phyloP scores from a whole-genome alignment of 1,140 invertebrate species.

The Pseudomyrmex gracilis region DNA sequence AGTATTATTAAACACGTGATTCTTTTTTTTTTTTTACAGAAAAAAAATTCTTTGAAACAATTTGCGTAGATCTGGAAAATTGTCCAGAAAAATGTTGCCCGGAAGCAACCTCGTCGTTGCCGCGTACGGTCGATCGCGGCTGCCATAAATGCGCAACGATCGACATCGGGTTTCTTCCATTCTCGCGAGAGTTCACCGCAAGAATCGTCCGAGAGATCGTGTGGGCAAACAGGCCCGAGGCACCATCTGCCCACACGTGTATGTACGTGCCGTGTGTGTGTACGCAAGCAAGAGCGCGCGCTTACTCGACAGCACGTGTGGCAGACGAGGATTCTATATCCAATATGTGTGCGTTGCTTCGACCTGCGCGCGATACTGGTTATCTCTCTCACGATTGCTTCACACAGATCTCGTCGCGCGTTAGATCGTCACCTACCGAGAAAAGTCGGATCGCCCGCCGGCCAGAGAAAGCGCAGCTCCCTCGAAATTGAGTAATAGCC shows the following conservation, averaged over 20 bases:
- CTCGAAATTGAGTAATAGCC: constrained; percentile 44
- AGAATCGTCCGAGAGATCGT: constrained; percentile 60
- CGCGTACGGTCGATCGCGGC: background rate
- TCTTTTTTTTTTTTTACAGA: no score
- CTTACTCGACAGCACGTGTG: constrained; percentile 18
- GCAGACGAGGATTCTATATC: background rate
- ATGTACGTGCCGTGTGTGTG: constrained; percentile 42
- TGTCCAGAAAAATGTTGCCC: constrained; percentile 7
- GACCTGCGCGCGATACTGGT: constrained; percentile 56
- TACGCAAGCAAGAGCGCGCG: constrained; percentile 4
- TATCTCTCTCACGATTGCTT: constrained; percentile 64
- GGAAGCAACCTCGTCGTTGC: background rate
- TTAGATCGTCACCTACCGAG: constrained; percentile 68
- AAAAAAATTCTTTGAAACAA: background rate
- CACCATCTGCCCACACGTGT: constrained; percentile 73
- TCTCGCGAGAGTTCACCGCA: constrained; percentile 55
- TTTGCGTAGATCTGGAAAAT: background rate
- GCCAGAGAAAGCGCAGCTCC: constrained; percentile 1
- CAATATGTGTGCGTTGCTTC: background rate
- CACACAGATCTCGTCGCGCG: constrained; percentile 71
- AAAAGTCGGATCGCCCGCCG: constrained; percentile 50
- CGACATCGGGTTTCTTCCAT: constrained; percentile 45
- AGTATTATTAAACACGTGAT: no score
- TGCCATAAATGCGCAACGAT: constrained; percentile 38
- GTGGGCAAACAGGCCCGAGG: constrained; percentile 81